Conservation (phyloP, 2,888 invertebrate genomes). For the Leptopilina drosophilae region DNA sequence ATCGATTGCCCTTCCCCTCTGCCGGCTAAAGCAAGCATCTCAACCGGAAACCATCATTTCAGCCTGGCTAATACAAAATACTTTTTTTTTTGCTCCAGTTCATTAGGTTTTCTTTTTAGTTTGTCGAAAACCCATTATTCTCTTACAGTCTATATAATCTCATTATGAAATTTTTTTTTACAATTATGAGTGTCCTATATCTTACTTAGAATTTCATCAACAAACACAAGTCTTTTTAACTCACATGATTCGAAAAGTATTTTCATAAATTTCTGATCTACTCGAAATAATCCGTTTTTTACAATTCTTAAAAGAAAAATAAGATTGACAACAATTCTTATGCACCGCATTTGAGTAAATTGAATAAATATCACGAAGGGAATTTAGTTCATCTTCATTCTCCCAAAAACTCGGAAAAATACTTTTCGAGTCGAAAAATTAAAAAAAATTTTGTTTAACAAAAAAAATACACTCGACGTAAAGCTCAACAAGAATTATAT, state of each 20-base stretch:
- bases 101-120: background rate
- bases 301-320: no score
- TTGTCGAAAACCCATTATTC: background rate
- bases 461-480: no score
- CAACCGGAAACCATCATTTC: background rate
- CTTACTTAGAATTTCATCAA: constrained; percentile 18
- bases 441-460: no score
- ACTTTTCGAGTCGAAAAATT: no score
- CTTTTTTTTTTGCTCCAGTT: background rate
- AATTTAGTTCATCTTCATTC: no score
- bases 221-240: background rate
- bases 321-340: no score
- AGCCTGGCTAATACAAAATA: constrained; percentile 3
- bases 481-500: no score
- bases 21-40: constrained; percentile 13
- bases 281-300: no score
- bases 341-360: no score
- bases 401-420: no score
- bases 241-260: background rate
- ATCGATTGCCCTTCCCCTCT: constrained; percentile 26
- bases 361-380: no score
- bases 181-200: background rate
- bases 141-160: constrained; percentile 34
- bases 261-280: no score
- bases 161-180: constrained; percentile 19